Percentiles rank a stretch among this genome's conserved stretches.
Conservation (phyloP, 2,113 vertebrate genomes). For the Delphinapterus leucas region DNA sequence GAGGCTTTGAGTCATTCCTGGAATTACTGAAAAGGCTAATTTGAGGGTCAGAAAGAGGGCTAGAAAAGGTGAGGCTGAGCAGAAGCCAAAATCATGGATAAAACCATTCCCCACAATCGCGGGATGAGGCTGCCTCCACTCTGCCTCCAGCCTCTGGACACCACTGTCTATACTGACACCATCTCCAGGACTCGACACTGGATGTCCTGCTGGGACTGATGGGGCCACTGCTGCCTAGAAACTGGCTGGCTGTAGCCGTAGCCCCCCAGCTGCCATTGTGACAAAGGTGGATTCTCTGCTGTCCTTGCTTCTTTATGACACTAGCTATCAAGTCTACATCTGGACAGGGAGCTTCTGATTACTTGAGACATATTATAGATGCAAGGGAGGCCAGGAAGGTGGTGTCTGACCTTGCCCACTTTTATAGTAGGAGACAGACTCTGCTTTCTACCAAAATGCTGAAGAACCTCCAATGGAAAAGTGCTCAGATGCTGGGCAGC, state of each 20-base stretch:
- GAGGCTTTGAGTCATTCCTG: background rate
- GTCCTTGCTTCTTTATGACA: background rate
- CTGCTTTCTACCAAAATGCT: background rate
- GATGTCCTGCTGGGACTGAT: background rate
- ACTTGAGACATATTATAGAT: background rate
- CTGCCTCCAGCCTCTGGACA: background rate
- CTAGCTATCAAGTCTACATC: background rate
- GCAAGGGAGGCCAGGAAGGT: background rate
- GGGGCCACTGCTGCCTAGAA: background rate
- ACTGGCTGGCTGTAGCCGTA: background rate
- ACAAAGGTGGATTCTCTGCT: background rate
- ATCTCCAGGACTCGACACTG: background rate
- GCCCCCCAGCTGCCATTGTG: background rate
- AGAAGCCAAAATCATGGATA: background rate
- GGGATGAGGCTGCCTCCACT: too few relatives aligned
- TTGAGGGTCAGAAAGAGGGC: background rate
- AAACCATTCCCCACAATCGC: background rate
- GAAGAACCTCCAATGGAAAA: background rate
- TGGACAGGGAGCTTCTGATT: background rate
- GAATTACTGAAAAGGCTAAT: background rate
- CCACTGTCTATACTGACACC: background rate
- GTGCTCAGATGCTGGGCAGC: background rate
- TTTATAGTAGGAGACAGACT: background rate
- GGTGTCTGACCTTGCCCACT: background rate
- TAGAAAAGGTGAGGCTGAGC: background rate